These are phyloP conservation scores for Smutsia gigantea DNA, from an alignment of 2,797 vertebrate genomes.

Conservation along the genomic window DNA sequence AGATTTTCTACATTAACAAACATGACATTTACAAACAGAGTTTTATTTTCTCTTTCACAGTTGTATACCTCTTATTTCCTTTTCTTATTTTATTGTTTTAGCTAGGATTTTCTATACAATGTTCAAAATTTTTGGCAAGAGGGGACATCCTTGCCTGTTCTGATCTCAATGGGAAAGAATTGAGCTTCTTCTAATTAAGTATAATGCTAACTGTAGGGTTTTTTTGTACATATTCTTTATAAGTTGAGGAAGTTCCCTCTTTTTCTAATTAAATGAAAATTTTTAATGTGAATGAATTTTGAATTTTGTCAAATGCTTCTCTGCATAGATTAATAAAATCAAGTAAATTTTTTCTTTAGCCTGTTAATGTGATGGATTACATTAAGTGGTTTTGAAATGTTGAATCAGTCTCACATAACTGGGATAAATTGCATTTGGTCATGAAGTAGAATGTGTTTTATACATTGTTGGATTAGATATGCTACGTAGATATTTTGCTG, in stretches of 20 bases:
- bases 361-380: not conserved
- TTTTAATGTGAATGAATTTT: not conserved
- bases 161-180: not conserved
- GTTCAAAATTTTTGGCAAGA: not conserved
- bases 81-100: not conserved
- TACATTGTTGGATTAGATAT: not conserved
- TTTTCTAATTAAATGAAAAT: not conserved
- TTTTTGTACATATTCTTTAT: not conserved
- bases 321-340: not conserved
- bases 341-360: not conserved
- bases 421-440: not conserved
- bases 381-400: not conserved
- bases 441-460: not conserved
- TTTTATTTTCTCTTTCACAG: not conserved
- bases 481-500: not conserved
- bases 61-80: not conserved
- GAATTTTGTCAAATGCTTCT: not conserved
- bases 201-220: not conserved
- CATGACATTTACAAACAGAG: not conserved
- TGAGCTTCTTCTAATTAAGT: not conserved
- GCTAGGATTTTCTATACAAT: not conserved
- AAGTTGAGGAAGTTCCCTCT: not conserved
- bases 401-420: not conserved
- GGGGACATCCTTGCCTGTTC: not conserved
- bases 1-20: not conserved